Evolutionary conservation across 1,140 invertebrate species (phyloP).

Genomic region (Babylonia areolata): DNA sequence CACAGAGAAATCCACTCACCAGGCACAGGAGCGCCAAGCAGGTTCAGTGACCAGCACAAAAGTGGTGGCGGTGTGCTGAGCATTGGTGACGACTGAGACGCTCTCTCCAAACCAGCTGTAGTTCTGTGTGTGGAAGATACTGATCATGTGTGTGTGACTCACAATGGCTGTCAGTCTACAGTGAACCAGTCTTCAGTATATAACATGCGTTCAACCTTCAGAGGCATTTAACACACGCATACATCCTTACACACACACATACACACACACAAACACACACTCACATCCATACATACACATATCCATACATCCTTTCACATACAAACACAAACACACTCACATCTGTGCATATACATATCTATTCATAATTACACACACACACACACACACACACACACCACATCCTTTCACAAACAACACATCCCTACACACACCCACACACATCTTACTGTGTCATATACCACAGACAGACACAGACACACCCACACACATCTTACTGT

Average conservation of each 20-base stretch:
- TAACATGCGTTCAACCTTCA: no score
- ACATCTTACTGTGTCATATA: no score
- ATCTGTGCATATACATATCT: background rate
- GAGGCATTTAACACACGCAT: background rate
- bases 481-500: background rate
- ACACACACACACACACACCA: constrained; percentile 4
- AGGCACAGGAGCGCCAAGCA: constrained; percentile 53
- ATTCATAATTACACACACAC: background rate
- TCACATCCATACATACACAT: constrained; percentile 4
- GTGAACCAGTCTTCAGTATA: no score
- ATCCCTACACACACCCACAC: no score
- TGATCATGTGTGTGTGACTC: no score
- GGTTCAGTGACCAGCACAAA: constrained; percentile 55
- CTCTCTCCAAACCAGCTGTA: constrained; percentile 49
- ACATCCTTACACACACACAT: background rate
- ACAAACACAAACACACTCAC: background rate
- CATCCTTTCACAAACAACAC: background rate
- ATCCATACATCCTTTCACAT: background rate
- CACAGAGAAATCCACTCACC: constrained; percentile 49
- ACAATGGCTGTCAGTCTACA: no score
- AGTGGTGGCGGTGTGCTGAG: background rate
- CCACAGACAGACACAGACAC: background rate
- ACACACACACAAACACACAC: background rate
- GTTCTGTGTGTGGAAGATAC: constrained; percentile 25
- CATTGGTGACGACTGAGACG: background rate